Base-by-base conservation (phyloP, 2,797 vertebrate genomes). In the Meriones psammophilus region DNA sequence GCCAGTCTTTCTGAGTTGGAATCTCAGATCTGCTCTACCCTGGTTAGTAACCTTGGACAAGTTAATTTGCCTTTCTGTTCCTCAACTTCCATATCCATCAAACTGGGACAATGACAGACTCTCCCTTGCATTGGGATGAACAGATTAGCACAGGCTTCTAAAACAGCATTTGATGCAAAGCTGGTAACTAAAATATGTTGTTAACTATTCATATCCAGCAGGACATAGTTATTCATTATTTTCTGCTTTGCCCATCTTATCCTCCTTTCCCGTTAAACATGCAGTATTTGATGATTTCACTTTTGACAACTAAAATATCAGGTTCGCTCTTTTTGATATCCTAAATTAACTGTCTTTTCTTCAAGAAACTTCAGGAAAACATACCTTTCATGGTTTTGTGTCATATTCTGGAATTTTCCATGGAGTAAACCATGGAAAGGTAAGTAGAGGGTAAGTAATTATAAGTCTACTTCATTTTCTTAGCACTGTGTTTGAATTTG, bases 311-410 rank as follows among this genome's bases (percentile, higher is more conserved):
- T 58, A 88, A 92, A 91, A 39, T 83, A 87, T 78, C 60, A 84
- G 26, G 78, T 33, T 83, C 68, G 64, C 50, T n/a, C 17, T 14
- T 95, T 92, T 89, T 77, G 17, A 17, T 39, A 73, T 84, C 42
- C 60, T 97, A 84, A 84, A 77, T 94, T 54, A 79, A 87, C 39
- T 83, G 84, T 76, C 80, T 86, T 15, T 77, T 93, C 69, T 91
- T 96, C 12, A 94, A 88, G 69, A 96, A 91, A 97, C 73, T 10
- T 50, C 33, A 77, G 15, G 42, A n/a, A 8, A 69, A 74, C 28
- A 30, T 4, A 73, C 3, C 80, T 62, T 50, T 88, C 22, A 77
- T 88, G 28, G 26, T 18, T 10, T 88, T 88, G 5, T 62, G 66
- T 86, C 89, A 58, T 15, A 66, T 74, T 94, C 79, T 78, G 64